phyloP scores from a whole-genome alignment of 2,888 invertebrate genomes.

The Fragum sueziense region DNA sequence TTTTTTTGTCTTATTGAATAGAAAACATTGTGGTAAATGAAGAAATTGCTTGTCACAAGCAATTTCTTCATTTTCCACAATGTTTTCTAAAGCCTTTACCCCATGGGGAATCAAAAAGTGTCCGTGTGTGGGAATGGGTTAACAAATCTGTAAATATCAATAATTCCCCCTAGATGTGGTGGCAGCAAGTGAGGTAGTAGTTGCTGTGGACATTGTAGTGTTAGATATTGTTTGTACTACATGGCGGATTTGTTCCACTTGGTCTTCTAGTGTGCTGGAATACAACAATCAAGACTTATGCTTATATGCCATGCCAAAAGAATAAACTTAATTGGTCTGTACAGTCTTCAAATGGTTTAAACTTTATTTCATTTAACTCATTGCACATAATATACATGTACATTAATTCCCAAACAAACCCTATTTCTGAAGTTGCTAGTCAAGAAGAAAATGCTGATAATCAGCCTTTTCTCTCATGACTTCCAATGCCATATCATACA shows the following conservation, averaged over 20 bases:
- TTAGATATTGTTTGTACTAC: constrained; percentile 76
- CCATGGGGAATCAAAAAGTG: too few species aligned
- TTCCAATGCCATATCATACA: background rate
- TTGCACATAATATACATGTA: too few species aligned
- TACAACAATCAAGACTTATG: too few species aligned
- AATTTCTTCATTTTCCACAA: constrained; percentile 6
- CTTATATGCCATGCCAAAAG: too few species aligned
- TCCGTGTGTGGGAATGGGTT: too few species aligned
- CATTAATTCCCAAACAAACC: too few species aligned
- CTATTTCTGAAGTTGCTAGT: background rate
- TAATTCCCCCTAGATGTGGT: constrained; percentile 52
- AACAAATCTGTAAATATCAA: constrained; percentile 49
- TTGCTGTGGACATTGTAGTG: constrained; percentile 63
- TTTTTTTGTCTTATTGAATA: too few species aligned
- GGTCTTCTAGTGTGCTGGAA: constrained; percentile 68
- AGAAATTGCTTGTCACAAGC: constrained; percentile 7
- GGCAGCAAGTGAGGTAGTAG: constrained; percentile 64
- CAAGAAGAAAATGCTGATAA: background rate
- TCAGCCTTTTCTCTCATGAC: background rate
- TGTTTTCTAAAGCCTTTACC: too few species aligned
- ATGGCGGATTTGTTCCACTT: constrained; percentile 76
- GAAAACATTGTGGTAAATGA: too few species aligned
- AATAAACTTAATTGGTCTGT: too few species aligned
- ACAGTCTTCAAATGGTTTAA: too few species aligned
- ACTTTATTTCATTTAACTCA: too few species aligned